Conservation (phyloP, 1,140 invertebrate species). For the Diachasmimorpha longicaudata region DNA sequence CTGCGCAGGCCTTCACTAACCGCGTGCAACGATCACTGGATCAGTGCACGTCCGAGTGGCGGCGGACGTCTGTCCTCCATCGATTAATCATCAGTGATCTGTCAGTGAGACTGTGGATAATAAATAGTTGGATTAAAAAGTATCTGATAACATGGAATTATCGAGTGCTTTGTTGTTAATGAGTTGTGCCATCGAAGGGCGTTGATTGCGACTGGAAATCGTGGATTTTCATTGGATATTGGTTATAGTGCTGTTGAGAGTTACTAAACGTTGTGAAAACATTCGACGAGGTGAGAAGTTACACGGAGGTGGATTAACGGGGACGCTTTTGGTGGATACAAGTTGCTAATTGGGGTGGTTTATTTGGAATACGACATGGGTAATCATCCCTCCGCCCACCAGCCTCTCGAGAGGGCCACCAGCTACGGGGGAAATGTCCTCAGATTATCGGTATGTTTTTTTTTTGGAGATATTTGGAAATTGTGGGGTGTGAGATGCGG, state of each 20-base stretch:
- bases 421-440: conserved; percentile 55
- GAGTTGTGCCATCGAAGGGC: background rate
- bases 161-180: background rate
- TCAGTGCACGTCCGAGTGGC: background rate
- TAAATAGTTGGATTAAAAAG: background rate
- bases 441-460: conserved; percentile 56
- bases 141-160: background rate
- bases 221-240: background rate
- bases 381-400: conserved; percentile 74
- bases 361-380: conserved; percentile 63
- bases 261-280: conserved; percentile 28
- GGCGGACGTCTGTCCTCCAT: background rate
- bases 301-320: background rate
- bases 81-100: too few species aligned
- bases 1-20: background rate
- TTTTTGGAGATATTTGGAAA: background rate
- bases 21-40: background rate
- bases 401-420: conserved; percentile 68
- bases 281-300: background rate
- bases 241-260: background rate
- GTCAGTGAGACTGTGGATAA: background rate
- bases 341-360: background rate
- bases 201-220: background rate
- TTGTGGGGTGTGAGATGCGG: background rate
- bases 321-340: background rate